These are phyloP conservation scores for Cosmia trapezina DNA, from an alignment of 2,888 invertebrate species.

Conservation along the genomic window DNA sequence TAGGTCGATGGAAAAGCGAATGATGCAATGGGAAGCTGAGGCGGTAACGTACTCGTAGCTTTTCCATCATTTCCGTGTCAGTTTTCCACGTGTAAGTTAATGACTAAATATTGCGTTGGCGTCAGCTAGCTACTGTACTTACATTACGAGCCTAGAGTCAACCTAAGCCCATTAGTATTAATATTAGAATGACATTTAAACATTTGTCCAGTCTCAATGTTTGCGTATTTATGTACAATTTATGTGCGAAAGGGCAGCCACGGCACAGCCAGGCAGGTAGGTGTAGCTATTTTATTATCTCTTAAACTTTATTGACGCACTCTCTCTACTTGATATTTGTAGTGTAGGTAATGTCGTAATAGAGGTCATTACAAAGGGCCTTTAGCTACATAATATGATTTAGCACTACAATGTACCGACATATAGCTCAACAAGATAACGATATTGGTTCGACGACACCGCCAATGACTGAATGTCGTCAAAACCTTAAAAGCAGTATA, in stretches of 20 bases:
- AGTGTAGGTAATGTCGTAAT: constrained; percentile 44
- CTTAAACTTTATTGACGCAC: constrained; percentile 36
- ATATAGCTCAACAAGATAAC: constrained; percentile 49
- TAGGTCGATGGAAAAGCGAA: background rate
- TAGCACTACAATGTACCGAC: constrained; percentile 30
- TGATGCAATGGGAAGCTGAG: background rate
- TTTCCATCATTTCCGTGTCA: background rate
- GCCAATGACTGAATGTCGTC: constrained; percentile 48
- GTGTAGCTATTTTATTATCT: constrained; percentile 32
- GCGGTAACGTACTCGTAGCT: background rate
- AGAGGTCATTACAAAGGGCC: constrained; percentile 47
- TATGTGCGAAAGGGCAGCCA: constrained; percentile 37
- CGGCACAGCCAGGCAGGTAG: constrained; percentile 8
- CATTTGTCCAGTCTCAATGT: constrained; percentile 29
- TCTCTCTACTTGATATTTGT: constrained; percentile 31
- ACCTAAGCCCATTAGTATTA: constrained; percentile 2
- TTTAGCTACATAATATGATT: constrained; percentile 60
- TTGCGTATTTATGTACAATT: constrained; percentile 13
- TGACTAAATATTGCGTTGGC: constrained; percentile 5
- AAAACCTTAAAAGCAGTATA: constrained; percentile 55
- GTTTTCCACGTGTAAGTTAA: background rate
- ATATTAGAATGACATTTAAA: constrained; percentile 31
- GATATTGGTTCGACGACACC: constrained; percentile 62
- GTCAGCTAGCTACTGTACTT: background rate
- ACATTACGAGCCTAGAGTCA: constrained; percentile 2